Evolutionary conservation across 2,888 invertebrate genomes (phyloP).

Genomic region (Coenonympha arcania): DNA sequence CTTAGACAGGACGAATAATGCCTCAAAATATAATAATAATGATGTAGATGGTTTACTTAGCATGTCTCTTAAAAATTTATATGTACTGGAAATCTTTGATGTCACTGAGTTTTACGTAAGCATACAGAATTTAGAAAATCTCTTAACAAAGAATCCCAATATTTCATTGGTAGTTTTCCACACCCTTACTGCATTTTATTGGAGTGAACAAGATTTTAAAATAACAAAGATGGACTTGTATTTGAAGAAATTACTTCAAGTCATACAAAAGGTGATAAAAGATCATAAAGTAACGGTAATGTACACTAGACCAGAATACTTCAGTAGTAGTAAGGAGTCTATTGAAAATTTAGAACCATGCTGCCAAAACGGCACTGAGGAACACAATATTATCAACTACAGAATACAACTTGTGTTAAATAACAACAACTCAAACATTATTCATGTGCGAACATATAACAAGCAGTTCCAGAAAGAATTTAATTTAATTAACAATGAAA

Average conservation of each 20-base stretch:
- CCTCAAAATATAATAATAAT: slow-evolving; percentile 3
- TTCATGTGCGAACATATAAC: slow-evolving; percentile 34
- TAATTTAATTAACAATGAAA: slow-evolving; percentile 30
- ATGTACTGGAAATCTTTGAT: slow-evolving; percentile 55
- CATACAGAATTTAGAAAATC: slow-evolving; percentile 58
- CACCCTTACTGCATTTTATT: slow-evolving; percentile 68
- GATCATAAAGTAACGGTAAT: slow-evolving; percentile 66
- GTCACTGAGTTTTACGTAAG: slow-evolving; percentile 55
- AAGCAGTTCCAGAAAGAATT: slow-evolving; percentile 32
- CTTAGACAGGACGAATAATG: background rate
- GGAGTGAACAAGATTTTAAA: slow-evolving; percentile 66
- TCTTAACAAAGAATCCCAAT: slow-evolving; percentile 49
- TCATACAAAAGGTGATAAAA: slow-evolving; percentile 60
- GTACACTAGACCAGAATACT: slow-evolving; percentile 71
- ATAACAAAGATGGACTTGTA: slow-evolving; percentile 68
- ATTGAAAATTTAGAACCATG: slow-evolving; percentile 40
- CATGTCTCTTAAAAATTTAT: slow-evolving; percentile 41
- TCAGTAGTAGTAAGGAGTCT: slow-evolving; percentile 53
- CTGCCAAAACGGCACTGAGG: slow-evolving; percentile 35
- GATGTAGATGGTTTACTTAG: slow-evolving; percentile 31
- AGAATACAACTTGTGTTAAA: slow-evolving; percentile 45
- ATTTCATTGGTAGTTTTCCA: slow-evolving; percentile 60
- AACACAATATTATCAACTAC: slow-evolving; percentile 52
- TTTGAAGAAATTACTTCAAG: slow-evolving; percentile 53
- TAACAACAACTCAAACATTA: slow-evolving; percentile 29